Evolutionary conservation across 2,888 invertebrate genomes (phyloP), one percentile per base, ranked within the genome.

Genomic region (Spilosoma lubricipeda): DNA sequence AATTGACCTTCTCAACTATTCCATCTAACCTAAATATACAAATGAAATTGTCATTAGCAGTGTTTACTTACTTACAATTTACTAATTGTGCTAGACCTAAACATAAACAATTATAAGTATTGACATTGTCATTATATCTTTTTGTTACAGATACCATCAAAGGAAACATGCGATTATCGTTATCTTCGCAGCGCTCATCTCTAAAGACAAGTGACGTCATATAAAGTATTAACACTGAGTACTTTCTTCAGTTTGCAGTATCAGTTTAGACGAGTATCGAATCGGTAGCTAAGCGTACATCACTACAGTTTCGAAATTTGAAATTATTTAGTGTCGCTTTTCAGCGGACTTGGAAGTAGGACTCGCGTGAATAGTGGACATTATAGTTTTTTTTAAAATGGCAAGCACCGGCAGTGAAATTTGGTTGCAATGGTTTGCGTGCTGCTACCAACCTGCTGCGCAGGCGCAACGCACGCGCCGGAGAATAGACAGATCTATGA

Each of bases 381-480:
- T 84, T 86, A 79, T 73, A 81, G n/a, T 18, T 18, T 30, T 30
- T 36, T 82, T 80, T 92, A 93, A 88, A 86, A 97, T 97, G 97
- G 97, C 97, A 77, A 97, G 96, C 86, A 97, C 97, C 83, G 97
- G 98, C 80, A 97, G 98, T 89, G 98, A 98, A 92, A 97, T 98
- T 88, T 98, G 98, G 98, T 96, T 98, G 85, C 98, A 98, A 90
- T 98, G 98, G 97, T 98, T 98, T 95, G 98, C 98, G 81, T 98
- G 98, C 94, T 98, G 98, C 95, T 97, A 98, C 90, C 98, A 98
- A 90, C 98, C 97, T 84, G 97, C 98, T 74, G 97, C 97, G 85
- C 98, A 97, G 84, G 96, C 97, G 84, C 97, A 97, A 90, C 96
- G 97, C 85, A 96, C 96, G 82, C 96, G 98, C 89, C 96, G 97